phyloP scores from a whole-genome alignment of 2,888 invertebrate species.

The Drepanosiphum platanoidis region DNA sequence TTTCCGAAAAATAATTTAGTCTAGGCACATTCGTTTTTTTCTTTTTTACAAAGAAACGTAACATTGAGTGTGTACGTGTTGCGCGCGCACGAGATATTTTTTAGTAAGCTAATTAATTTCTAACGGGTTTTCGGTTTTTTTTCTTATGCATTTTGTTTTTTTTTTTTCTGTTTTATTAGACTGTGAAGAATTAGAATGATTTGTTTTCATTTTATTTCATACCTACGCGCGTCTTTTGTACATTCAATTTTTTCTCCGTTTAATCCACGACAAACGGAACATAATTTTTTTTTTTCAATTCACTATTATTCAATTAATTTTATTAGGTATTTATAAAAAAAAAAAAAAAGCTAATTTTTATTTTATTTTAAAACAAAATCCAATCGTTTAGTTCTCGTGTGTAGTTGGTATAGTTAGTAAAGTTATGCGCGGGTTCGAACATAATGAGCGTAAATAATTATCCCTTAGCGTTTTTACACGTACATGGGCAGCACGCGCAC shows the following conservation, averaged over 20 bases:
- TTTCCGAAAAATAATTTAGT: too few relatives aligned
- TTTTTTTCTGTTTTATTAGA: not conserved
- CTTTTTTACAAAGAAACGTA: not conserved
- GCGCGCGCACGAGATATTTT: not conserved
- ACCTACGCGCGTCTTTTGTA: not conserved
- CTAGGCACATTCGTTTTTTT: not conserved
- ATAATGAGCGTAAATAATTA: conserved; percentile 48
- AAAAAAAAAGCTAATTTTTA: conserved; percentile 10
- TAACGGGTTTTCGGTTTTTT: not conserved
- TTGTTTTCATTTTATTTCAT: not conserved
- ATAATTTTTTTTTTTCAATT: conserved; percentile 8
- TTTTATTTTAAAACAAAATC: conserved; percentile 28
- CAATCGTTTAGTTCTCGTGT: not conserved
- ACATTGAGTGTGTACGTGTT: not conserved
- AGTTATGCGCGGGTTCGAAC: conserved; percentile 53
- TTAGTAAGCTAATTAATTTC: not conserved
- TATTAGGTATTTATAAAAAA: not conserved
- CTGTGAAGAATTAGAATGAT: not conserved
- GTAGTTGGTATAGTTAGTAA: conserved; percentile 47
- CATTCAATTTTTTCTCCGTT: not conserved
- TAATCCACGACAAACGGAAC: too few relatives aligned
- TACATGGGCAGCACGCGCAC: conserved; percentile 11
- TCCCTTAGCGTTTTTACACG: conserved; percentile 41
- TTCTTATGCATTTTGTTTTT: not conserved
- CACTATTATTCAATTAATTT: not conserved